Evolutionary conservation across 1,140 invertebrate genomes (phyloP), one percentile per base, ranked within the genome.

Genomic region (Manduca sexta): DNA sequence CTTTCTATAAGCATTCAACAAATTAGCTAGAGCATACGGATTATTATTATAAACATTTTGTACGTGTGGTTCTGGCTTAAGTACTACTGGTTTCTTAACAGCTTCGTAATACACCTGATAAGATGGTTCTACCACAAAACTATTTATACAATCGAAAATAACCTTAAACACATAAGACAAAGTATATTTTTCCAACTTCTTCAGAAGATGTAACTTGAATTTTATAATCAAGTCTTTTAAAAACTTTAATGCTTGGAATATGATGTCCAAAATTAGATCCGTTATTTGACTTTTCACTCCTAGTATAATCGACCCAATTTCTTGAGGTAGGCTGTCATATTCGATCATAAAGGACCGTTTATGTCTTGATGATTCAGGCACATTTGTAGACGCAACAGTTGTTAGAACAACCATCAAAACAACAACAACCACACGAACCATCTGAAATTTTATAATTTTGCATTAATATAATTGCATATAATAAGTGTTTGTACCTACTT

Each of bases 171-270:
- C 33, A 39, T 74, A 61, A 8, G 69, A 55, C 10, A 77, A 6
- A 0, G 62, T 74, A 31, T 62, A 64, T 3, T 62, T 60, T 7
- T 54, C 54, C 1, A 76, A 50, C 51, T 59, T 74, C 13, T 61
- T 64, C 11, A 72, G 46, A 1, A 77, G 15, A 13, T 60, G 61
- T 1, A 59, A 34, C 56, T 73, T 77, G 10, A 58, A 64, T n/a
- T 64, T 48, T 3, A 52, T 38, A 16, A 69, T 45, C 13, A 64
- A 47, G 3, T 13, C 17, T 35, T 47, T 56, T 12, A 64, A 4
- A n/a, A 56, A 69, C 12, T 41, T 56, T 7, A 66, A 50, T 0
- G 33, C 54, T 52, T 77, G 55, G 1, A 52, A 26, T 4, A 45
- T 11, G 1, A 74, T 16, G 8, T 77, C 74, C 35, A 59, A 35